A percentile compares a stretch with the other conserved stretches of the same genome.
Evolutionary conservation across 2,113 vertebrate genomes (phyloP).

Genomic region (Anarrhichthys ocellatus): DNA sequence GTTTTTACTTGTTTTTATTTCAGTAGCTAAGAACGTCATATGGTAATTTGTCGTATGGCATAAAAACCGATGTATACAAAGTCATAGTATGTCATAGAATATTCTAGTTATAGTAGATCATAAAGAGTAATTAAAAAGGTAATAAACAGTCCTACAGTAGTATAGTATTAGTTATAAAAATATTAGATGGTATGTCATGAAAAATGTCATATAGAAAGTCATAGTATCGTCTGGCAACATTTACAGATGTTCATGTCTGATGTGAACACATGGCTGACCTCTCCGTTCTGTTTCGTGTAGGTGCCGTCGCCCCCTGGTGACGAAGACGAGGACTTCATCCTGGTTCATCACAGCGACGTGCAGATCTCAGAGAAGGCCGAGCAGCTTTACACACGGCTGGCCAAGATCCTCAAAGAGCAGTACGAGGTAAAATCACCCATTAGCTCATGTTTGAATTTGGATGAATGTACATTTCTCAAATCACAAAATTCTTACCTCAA

Average conservation of each 20-base stretch:
- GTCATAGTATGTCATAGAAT: too few species aligned
- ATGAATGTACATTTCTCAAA: not conserved
- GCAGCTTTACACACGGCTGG: constrained; percentile 89
- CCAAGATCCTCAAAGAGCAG: constrained; percentile 92
- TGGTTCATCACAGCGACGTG: constrained; percentile 92
- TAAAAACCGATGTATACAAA: too few species aligned
- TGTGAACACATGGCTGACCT: not conserved
- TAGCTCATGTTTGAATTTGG: not conserved
- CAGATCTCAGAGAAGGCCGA: constrained; percentile 90
- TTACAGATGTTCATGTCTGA: not conserved
- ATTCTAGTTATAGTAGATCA: too few species aligned
- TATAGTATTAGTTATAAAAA: not conserved
- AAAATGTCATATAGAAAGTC: not conserved
- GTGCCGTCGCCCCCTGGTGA: constrained; percentile 92
- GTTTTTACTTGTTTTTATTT: not conserved
- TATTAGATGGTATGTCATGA: not conserved
- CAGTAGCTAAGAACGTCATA: not conserved
- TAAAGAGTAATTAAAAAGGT: too few species aligned
- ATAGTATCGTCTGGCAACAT: not conserved
- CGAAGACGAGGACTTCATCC: constrained; percentile 93
- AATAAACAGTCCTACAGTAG: too few species aligned
- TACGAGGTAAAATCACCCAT: constrained; percentile 82
- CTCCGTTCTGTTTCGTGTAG: constrained; percentile 68
- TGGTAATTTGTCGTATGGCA: not conserved
- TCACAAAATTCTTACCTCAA: not conserved